Evolutionary conservation across 1,140 invertebrate genomes (phyloP).

Genomic region (Cepaea nemoralis): DNA sequence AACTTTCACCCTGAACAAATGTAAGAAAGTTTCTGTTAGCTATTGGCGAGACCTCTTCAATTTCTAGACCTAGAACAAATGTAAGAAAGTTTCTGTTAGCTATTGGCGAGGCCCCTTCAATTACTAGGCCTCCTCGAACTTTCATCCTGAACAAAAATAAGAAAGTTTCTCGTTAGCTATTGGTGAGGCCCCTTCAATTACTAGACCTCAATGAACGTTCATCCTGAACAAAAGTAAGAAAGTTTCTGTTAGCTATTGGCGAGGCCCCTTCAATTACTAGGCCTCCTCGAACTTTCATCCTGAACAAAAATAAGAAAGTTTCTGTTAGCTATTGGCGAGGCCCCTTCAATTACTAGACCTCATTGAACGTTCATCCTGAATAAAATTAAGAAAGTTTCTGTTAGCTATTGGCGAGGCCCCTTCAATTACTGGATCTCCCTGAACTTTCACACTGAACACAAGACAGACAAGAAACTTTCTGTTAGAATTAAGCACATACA

Average conservation of each 20-base stretch:
- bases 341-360: constrained; percentile 85
- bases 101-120: constrained; percentile 82
- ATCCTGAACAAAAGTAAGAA: constrained; percentile 76
- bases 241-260: too few relatives aligned
- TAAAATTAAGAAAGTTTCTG: too few relatives aligned
- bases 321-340: constrained; percentile 78
- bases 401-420: constrained; percentile 81
- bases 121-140: constrained; percentile 86
- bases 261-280: too few relatives aligned
- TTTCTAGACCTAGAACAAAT: too few relatives aligned
- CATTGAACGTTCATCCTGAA: constrained; percentile 89
- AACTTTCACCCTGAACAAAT: constrained; percentile 80
- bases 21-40: too few relatives aligned
- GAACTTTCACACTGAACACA: constrained; percentile 82
- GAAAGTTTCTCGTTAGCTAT: too few relatives aligned
- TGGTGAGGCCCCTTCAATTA: constrained; percentile 84
- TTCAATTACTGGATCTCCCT: constrained; percentile 85
- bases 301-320: too few relatives aligned
- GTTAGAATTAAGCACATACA: too few relatives aligned
- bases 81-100: too few relatives aligned
- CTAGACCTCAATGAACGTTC: constrained; percentile 86
- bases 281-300: constrained; percentile 89
- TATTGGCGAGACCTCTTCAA: too few relatives aligned
- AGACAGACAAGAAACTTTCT: too few relatives aligned
- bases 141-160: too few relatives aligned